Evolutionary conservation across 2,888 invertebrate genomes (phyloP).

Genomic region (Poecilus cupreus): DNA sequence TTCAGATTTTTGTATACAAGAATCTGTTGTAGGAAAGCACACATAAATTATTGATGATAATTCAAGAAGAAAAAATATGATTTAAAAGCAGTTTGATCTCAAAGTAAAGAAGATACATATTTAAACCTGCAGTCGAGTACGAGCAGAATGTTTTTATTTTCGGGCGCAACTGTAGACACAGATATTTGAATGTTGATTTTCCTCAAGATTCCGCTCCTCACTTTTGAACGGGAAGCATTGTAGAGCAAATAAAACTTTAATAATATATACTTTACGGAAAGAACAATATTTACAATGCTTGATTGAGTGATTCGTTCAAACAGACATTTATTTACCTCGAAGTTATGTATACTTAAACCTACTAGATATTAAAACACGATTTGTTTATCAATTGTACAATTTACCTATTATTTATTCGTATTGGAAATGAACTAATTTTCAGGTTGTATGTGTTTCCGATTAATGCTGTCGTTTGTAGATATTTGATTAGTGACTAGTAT

Average conservation of each 20-base stretch:
- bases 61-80: too few relatives aligned
- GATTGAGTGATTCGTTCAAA: conserved; percentile 23
- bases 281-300: conserved; percentile 30
- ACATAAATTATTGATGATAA: too few relatives aligned
- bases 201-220: not conserved
- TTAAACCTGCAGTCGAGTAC: not conserved
- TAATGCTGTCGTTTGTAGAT: too few relatives aligned
- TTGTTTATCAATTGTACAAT: not conserved
- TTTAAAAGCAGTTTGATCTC: too few relatives aligned
- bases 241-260: conserved; percentile 24
- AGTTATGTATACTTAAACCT: not conserved
- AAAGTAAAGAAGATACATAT: not conserved
- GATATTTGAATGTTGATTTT: conserved; percentile 11
- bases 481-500: not conserved
- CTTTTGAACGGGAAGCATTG: not conserved
- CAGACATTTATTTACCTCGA: conserved; percentile 14
- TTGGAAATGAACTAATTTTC: not conserved
- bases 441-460: not conserved
- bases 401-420: not conserved
- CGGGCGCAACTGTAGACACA: not conserved
- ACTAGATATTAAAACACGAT: conserved; percentile 19
- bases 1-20: too few relatives aligned
- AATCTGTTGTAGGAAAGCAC: too few relatives aligned
- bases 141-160: not conserved
- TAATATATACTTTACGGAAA: conserved; percentile 23